A percentile compares a stretch with the other conserved stretches of the same genome.
phyloP scores from a whole-genome alignment of 2,888 invertebrate species.

The Volucella inflata region DNA sequence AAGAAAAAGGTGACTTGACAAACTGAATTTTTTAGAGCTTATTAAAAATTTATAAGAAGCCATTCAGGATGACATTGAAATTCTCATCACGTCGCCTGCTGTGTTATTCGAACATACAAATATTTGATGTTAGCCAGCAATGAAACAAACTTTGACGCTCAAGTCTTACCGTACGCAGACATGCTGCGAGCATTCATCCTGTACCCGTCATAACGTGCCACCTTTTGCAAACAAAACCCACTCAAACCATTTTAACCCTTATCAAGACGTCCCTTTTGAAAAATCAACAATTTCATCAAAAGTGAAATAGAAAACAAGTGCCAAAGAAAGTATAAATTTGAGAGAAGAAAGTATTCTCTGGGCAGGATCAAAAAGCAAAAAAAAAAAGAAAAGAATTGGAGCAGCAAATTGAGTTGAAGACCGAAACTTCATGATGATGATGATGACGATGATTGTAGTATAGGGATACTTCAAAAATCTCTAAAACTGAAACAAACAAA shows the following conservation, averaged over 20 bases:
- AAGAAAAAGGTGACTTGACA: neutral
- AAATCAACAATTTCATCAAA: conserved; percentile 23
- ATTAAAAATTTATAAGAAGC: conserved; percentile 58
- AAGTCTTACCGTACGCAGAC: conserved; percentile 9
- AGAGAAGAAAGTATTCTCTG: neutral
- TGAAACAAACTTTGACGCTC: conserved; percentile 18
- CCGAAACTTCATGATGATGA: conserved; percentile 6
- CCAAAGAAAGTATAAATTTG: conserved; percentile 4
- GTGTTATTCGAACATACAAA: conserved; percentile 36
- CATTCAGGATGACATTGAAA: conserved; percentile 27
- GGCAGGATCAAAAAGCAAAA: neutral
- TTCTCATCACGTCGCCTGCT: conserved; percentile 37
- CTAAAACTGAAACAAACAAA: conserved; percentile 25
- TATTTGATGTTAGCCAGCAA: conserved; percentile 35
- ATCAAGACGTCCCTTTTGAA: conserved; percentile 22
- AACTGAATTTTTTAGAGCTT: conserved; percentile 1
- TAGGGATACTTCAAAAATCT: conserved; percentile 17
- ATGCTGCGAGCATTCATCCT: conserved; percentile 5
- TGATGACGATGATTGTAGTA: too few species aligned
- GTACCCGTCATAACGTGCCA: neutral
- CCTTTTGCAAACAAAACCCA: neutral
- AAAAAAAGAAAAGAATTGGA: conserved; percentile 30
- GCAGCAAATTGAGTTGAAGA: conserved; percentile 42
- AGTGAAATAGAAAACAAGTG: neutral
- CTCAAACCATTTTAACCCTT: conserved; percentile 33